phyloP scores from a whole-genome alignment of 2,888 invertebrate species.

The Alitta virens region DNA sequence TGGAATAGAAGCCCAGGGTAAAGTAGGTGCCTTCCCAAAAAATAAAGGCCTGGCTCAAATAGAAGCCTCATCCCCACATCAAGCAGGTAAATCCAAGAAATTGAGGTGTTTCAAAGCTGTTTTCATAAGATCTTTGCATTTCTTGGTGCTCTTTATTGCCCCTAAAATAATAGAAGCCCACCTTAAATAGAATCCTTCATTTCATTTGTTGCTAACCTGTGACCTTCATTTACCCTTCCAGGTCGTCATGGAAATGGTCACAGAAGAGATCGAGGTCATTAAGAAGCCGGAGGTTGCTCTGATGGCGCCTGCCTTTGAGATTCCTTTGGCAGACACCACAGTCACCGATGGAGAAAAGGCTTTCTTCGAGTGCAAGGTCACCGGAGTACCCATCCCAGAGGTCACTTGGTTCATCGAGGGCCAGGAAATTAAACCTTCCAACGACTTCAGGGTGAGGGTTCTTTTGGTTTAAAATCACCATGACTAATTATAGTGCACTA shows the following conservation, averaged over 20 bases:
- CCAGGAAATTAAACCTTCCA: slow-evolving; percentile 61
- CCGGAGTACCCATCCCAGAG: slow-evolving; percentile 35
- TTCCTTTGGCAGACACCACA: slow-evolving; percentile 36
- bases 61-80: too few species aligned
- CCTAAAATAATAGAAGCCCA: too few species aligned
- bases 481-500: neutral
- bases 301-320: slow-evolving; percentile 33
- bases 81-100: too few species aligned
- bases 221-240: neutral
- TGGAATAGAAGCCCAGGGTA: slow-evolving; percentile 5
- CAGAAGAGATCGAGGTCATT: slow-evolving; percentile 17
- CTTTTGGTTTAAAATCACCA: neutral
- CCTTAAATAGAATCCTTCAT: neutral
- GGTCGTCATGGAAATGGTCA: slow-evolving; percentile 10
- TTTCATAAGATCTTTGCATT: neutral
- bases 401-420: slow-evolving; percentile 62
- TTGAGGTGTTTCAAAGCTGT: too few species aligned
- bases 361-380: slow-evolving; percentile 45
- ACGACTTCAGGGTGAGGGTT: neutral
- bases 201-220: too few species aligned
- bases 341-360: slow-evolving; percentile 44
- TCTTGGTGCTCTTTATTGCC: neutral
- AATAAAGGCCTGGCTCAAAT: too few species aligned
- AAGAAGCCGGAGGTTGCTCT: slow-evolving; percentile 17
- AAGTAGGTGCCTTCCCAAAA: neutral